phyloP scores from a whole-genome alignment of 1,140 invertebrate genomes.

The Drosophila parabipectinata region DNA sequence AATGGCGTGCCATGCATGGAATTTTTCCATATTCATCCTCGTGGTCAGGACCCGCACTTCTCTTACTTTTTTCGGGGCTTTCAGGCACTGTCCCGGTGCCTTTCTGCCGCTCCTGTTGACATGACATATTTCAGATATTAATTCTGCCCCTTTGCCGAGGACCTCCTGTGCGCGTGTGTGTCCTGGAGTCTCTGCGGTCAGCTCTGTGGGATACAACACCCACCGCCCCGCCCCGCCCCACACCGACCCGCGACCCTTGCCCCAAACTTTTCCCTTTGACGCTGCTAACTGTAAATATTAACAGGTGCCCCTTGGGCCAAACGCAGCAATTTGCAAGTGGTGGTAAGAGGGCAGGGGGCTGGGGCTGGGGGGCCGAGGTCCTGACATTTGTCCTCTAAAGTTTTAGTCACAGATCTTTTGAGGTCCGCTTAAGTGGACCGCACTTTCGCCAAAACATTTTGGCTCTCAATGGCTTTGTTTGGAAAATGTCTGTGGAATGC shows the following conservation, averaged over 20 bases:
- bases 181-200: constrained; percentile 29
- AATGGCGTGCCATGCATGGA: constrained; percentile 14
- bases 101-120: constrained; percentile 9
- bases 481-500: constrained; percentile 25
- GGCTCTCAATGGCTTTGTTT: constrained; percentile 32
- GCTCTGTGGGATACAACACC: constrained; percentile 15
- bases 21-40: constrained; percentile 53
- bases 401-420: constrained; percentile 16
- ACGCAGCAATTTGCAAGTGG: constrained; percentile 3
- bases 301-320: constrained; percentile 36
- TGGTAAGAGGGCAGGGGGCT: background rate
- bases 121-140: constrained; percentile 67
- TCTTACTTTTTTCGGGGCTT: constrained; percentile 5
- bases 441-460: constrained; percentile 45
- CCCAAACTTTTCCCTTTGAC: constrained; percentile 22
- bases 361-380: background rate
- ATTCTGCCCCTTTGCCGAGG: constrained; percentile 23
- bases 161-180: constrained; percentile 11
- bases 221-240: background rate
- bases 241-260: too few relatives aligned
- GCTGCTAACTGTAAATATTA: constrained; percentile 34
- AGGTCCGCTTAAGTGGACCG: constrained; percentile 33
- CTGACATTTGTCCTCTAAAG: constrained; percentile 26
- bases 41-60: constrained; percentile 27
- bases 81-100: background rate